These are phyloP conservation scores for Eilema sororculum DNA, from an alignment of 2,888 invertebrate genomes.

Conservation along the genomic window DNA sequence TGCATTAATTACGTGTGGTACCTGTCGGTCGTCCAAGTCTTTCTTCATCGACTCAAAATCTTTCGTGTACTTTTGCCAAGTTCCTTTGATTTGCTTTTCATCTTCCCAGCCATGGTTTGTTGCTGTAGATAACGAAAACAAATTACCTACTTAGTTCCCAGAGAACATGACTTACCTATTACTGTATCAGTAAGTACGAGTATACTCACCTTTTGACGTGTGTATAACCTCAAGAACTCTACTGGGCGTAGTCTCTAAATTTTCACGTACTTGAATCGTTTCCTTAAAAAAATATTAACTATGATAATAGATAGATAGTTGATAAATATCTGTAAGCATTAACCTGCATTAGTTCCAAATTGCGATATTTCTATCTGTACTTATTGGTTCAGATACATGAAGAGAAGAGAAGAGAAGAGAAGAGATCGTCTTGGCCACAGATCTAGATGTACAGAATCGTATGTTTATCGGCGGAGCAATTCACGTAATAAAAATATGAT, in stretches of 20 bases:
- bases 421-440: no score
- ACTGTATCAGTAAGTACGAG: neutral
- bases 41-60: constrained; percentile 72
- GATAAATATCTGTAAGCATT: neutral
- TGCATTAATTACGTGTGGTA: constrained; percentile 30
- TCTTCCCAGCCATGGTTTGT: constrained; percentile 25
- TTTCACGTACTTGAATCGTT: constrained; percentile 66
- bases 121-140: neutral
- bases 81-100: constrained; percentile 59
- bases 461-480: no score
- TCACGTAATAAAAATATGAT: no score
- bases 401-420: no score
- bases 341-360: no score
- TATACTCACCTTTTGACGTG: neutral
- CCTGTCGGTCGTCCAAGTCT: constrained; percentile 73
- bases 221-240: neutral
- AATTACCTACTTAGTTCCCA: neutral
- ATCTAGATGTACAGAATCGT: no score
- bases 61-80: constrained; percentile 69
- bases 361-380: no score
- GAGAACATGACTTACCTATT: neutral
- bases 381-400: no score
- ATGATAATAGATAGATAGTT: no score
- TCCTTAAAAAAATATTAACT: constrained; percentile 56
- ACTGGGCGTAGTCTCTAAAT: constrained; percentile 52